Conservation (phyloP, 2,888 invertebrate species). For the Scaptodrosophila latifasciaeformis region DNA sequence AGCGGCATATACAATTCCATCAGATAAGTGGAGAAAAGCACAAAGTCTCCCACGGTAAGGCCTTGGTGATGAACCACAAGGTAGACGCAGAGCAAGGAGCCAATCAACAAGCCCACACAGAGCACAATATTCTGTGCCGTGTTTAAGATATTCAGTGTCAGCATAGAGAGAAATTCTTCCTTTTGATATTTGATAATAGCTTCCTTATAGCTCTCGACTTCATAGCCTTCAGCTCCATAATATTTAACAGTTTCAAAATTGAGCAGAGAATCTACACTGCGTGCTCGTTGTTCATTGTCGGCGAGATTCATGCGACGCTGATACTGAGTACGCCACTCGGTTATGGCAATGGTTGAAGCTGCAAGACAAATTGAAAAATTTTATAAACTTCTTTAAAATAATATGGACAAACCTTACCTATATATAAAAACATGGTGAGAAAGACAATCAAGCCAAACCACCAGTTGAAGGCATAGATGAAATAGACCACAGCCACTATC, state of each 20-base stretch:
- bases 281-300: conserved; percentile 93
- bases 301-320: conserved; percentile 94
- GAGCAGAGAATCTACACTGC: conserved; percentile 95
- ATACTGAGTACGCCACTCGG: conserved; percentile 98
- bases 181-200: conserved; percentile 91
- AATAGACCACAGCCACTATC: conserved; percentile 91
- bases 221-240: conserved; percentile 95
- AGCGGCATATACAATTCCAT: conserved; percentile 95
- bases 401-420: too few relatives aligned
- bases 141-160: conserved; percentile 93
- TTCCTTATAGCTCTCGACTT: conserved; percentile 88
- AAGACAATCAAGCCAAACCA: conserved; percentile 98
- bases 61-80: conserved; percentile 83
- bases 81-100: conserved; percentile 91
- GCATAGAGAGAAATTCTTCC: conserved; percentile 91
- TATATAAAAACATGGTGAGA: conserved; percentile 92
- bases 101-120: conserved; percentile 87
- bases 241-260: conserved; percentile 99
- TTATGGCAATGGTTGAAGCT: conserved; percentile 87
- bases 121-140: conserved; percentile 93
- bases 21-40: conserved; percentile 95
- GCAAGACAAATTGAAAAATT: conserved; percentile 37
- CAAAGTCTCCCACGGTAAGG: conserved; percentile 95
- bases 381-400: conserved; percentile 37
- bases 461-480: conserved; percentile 89